phyloP scores from a whole-genome alignment of 2,797 vertebrate genomes.

The Kryptopterus vitreolus region DNA sequence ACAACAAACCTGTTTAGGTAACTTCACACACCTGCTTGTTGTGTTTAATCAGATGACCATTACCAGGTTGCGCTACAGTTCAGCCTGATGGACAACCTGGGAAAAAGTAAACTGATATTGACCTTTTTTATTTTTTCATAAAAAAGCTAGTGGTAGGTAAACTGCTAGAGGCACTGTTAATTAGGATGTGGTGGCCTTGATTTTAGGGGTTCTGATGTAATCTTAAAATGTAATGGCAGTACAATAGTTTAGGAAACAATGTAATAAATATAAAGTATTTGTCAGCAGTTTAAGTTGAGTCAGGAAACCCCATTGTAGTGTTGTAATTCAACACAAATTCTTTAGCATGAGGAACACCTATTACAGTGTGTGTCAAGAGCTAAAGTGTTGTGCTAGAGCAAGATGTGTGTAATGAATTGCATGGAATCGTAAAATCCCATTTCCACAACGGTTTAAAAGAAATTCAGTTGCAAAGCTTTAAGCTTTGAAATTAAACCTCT shows the following conservation, averaged over 20 bases:
- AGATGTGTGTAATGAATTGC: background rate
- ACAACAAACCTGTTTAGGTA: background rate
- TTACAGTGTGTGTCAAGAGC: background rate
- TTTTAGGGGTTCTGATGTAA: background rate
- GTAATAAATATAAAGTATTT: background rate
- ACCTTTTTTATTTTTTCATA: background rate
- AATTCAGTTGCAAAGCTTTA: background rate
- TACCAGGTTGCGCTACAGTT: conserved; percentile 3
- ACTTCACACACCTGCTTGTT: background rate
- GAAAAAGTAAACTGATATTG: conserved; percentile 33
- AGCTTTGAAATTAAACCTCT: conserved; percentile 19
- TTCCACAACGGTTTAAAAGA: background rate
- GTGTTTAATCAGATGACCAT: conserved; percentile 41
- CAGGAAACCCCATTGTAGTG: background rate
- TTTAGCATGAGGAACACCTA: background rate
- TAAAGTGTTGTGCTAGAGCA: background rate
- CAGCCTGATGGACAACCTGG: conserved; percentile 6
- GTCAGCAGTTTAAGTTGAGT: background rate
- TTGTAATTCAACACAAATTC: background rate
- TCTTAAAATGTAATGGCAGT: background rate
- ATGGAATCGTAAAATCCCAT: background rate
- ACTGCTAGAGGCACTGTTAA: background rate
- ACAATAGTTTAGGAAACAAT: background rate
- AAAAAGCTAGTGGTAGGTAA: background rate
- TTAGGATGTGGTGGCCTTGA: background rate